Base-by-base conservation (phyloP, 1,140 invertebrate species). In the Drosophila oshimai region DNA sequence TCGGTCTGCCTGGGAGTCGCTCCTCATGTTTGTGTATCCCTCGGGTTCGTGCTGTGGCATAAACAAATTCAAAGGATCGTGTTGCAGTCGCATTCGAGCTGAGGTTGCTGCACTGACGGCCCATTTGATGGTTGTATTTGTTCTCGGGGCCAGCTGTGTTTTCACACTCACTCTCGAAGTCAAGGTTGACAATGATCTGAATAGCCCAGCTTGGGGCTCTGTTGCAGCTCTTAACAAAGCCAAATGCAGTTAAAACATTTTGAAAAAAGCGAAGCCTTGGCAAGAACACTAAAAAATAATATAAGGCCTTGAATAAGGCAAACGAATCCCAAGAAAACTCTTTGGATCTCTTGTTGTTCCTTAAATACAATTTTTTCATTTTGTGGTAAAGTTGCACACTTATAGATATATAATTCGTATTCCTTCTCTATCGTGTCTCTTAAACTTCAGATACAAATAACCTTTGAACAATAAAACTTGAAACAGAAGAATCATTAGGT, bases 11-110 rank as follows among this genome's bases (percentile, higher is more conserved):
- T 57, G 6, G 5, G 33, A 33, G 41, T 36, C 44, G 13, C 12
- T 36, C 46, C 12, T 13, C 17, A 29, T 65, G 58, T 41, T 65
- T 65, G 15, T 65, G 60, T 65, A 64, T 65, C 58, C 62, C 62
- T 65, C 10, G 62, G 58, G 6, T 65, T 65, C 61, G 61, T 87
- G 81, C 54, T 58, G 73, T 68, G 83, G 81, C 81, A 87, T 87
- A 87, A 88, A 88, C 73, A 87, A 80, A 70, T 50, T 65, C 39
- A 6, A 26, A 58, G 33, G 62, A 76, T 87, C 57, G 61, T 74
- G 58, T 76, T 81, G 54, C 68, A 71, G 58, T 49, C 50, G 37
- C 44, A 54, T 29, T 49, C 53, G 47, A 36, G 10, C 9, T 55
- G 20, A 51, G 46, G 54, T 50, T 51, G 31, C 17, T 58, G 53